A percentile compares a stretch with the other conserved stretches of the same genome.
These are phyloP conservation scores for Lepilemur septentrionalis DNA, from an alignment of 2,797 vertebrate species.

Conservation along the genomic window DNA sequence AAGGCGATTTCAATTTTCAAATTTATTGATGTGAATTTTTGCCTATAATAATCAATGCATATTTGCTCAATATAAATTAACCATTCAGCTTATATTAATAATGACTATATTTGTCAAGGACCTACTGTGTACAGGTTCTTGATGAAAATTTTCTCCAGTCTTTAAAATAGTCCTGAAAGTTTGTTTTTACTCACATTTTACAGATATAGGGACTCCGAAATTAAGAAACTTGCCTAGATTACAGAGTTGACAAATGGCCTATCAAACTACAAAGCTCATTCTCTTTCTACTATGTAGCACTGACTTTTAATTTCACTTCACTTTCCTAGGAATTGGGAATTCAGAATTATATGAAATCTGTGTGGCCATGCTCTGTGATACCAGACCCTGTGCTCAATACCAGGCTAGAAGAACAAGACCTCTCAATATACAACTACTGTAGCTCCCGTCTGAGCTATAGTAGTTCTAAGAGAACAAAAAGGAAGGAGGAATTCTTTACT, in stretches of 20 bases:
- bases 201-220: not conserved
- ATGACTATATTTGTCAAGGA: not conserved
- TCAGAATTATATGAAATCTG: not conserved
- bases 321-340: not conserved
- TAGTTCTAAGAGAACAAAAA: not conserved
- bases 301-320: not conserved
- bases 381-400: not conserved
- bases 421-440: not conserved
- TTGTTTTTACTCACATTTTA: not conserved
- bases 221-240: not conserved
- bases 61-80: constrained; percentile 24
- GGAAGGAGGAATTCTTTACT: not conserved
- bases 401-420: not conserved
- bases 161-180: not conserved
- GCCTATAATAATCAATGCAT: not conserved
- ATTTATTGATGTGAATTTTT: not conserved
- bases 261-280: not conserved
- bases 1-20: not conserved
- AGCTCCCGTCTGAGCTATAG: not conserved
- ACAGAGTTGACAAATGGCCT: not conserved
- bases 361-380: not conserved
- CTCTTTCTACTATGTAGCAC: not conserved
- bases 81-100: not conserved
- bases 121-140: not conserved
- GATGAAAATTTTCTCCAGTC: not conserved